Evolutionary conservation across 2,113 vertebrate species (phyloP).

Genomic region (Pollimyrus isidori): DNA sequence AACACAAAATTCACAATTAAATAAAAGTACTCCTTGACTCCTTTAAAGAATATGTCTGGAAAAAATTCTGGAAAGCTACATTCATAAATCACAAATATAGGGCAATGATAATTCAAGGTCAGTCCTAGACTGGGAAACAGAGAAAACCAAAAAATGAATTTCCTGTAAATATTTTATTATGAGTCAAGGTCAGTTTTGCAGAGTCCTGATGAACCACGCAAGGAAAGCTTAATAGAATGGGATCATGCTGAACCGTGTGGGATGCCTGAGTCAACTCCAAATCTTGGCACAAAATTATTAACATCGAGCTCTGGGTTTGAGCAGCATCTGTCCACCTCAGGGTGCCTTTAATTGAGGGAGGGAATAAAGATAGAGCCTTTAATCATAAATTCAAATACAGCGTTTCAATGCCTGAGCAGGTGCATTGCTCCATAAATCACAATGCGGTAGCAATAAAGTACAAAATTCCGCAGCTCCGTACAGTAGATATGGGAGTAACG

Average conservation of each 20-base stretch:
- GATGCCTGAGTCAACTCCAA: background rate
- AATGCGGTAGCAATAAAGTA: background rate
- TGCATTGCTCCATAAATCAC: background rate
- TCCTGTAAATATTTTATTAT: background rate
- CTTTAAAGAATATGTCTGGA: background rate
- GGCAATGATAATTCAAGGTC: background rate
- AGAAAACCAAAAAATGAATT: background rate
- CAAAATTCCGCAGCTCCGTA: background rate
- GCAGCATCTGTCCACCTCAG: background rate
- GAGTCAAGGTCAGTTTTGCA: background rate
- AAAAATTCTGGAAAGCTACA: background rate
- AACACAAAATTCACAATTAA: background rate
- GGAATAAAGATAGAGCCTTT: background rate
- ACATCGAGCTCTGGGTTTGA: background rate
- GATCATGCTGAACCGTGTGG: background rate
- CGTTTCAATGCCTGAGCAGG: background rate
- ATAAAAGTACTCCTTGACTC: background rate
- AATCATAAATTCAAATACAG: background rate
- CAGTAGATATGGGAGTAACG: background rate
- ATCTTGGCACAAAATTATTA: background rate
- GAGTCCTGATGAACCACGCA: background rate
- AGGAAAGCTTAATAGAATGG: background rate
- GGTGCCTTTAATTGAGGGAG: background rate
- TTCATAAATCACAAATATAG: background rate
- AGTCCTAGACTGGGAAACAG: background rate